These are phyloP conservation scores for Sphenodon punctatus DNA, from an alignment of 2,797 vertebrate genomes.

Conservation along the genomic window DNA sequence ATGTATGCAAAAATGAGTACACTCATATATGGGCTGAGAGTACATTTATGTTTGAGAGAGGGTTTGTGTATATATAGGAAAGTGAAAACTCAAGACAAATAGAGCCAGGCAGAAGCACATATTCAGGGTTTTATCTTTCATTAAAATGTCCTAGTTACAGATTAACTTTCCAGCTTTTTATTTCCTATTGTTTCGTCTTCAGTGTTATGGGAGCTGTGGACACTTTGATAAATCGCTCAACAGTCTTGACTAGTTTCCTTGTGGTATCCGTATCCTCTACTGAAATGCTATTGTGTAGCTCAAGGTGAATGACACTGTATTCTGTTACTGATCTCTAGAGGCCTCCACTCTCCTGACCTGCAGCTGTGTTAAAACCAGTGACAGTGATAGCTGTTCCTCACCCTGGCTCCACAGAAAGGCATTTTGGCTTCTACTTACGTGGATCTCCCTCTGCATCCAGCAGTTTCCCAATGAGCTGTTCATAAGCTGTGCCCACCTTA, in stretches of 20 bases:
- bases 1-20: background rate
- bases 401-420: background rate
- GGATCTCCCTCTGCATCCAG: conserved; percentile 88
- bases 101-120: background rate
- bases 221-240: background rate
- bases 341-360: background rate
- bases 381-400: background rate
- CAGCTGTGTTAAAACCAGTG: background rate
- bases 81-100: background rate
- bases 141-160: background rate
- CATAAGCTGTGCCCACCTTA: conserved; percentile 89
- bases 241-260: background rate
- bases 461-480: conserved; percentile 90
- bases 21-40: background rate
- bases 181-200: background rate
- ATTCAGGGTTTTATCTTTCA: background rate
- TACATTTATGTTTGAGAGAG: background rate
- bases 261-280: background rate
- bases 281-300: background rate
- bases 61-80: background rate
- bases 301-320: background rate
- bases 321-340: background rate
- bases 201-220: background rate
- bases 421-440: conserved; percentile 77
- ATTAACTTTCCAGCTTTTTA: background rate